Base-by-base conservation (phyloP, 2,888 invertebrate species). In the Sceliomorpha sp. region DNA sequence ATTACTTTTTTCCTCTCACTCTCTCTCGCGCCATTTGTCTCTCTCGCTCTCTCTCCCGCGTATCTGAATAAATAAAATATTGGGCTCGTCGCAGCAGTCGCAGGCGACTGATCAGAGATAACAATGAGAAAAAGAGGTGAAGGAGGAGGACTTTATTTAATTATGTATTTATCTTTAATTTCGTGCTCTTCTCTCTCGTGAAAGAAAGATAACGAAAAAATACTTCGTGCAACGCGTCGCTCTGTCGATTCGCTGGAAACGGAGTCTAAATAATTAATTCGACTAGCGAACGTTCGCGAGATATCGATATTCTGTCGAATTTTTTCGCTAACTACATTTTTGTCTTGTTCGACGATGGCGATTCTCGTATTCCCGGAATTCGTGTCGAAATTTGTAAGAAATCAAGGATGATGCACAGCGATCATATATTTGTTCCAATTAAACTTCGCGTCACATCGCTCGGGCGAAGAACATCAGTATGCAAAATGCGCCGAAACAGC, bases 11-110 rank as follows among this genome's bases (percentile, higher is more conserved):
- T 44, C 59, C 42, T 67, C 64, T 44, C 53, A 37, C 48, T 64
- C 42, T 81, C 80, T 80, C 79, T 79, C 79, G 77, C 79, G 76
- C 36, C 6, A 36, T 36, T 56, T 39, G 8, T 66, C 56, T 59
- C 59, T 2, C 53, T 63, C 42, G 24, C 67, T 9, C 66, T 81
- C 82, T 77, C 82, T 82, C 79, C 78, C 75, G n/a, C n/a, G 80
- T 78, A 83, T 88, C 86, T 86, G 84, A 88, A 87, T 88, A 88
- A 88, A 88, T 88, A 88, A 88, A 88, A 87, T 87, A 88, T 87
- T 82, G 82, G 78, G 72, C 79, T 83, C 78, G 76, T 74, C 80
- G 74, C 76, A 76, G 76, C 56, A 82, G 80, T 82, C 81, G 76
- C 76, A 73, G 72, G 73, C 74, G 66, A 74, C 77, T 79, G 85